A percentile compares a stretch with the other conserved stretches of the same genome.
Evolutionary conservation across 2,113 vertebrate genomes (phyloP).

Genomic region (Anhinga rufa): DNA sequence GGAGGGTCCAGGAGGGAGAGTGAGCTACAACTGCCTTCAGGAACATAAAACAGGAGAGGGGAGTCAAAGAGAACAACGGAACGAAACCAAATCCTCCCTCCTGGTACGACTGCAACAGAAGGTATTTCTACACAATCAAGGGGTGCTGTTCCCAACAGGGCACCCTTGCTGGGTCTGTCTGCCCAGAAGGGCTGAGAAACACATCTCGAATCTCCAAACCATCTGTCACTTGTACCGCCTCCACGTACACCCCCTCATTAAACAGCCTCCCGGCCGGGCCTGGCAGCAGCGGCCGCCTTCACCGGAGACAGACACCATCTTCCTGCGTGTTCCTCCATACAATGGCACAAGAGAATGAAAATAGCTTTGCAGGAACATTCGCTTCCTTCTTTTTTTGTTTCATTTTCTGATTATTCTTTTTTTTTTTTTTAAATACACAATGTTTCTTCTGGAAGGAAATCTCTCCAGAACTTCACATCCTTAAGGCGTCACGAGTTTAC

Average conservation of each 20-base stretch:
- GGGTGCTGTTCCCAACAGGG: neutral
- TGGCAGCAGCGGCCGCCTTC: neutral
- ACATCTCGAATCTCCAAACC: neutral
- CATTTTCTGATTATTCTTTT: neutral
- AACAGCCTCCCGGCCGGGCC: neutral
- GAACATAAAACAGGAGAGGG: neutral
- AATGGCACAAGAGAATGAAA: neutral
- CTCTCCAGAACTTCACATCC: slow-evolving; percentile 60
- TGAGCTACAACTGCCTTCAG: neutral
- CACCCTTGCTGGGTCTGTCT: neutral
- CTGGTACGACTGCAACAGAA: neutral
- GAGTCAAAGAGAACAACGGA: neutral
- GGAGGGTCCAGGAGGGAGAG: neutral
- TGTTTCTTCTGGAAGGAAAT: slow-evolving; percentile 32
- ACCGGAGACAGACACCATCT: neutral
- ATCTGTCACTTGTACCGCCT: neutral
- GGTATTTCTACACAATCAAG: neutral
- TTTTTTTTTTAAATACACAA: neutral
- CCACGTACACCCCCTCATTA: neutral
- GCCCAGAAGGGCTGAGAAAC: neutral
- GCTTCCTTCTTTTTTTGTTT: neutral
- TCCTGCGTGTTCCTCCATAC: neutral
- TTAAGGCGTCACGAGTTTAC: slow-evolving; percentile 68
- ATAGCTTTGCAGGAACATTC: neutral
- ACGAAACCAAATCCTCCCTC: neutral